Base-by-base conservation (phyloP, 2,888 invertebrate species). In the Bedellia somnulentella region DNA sequence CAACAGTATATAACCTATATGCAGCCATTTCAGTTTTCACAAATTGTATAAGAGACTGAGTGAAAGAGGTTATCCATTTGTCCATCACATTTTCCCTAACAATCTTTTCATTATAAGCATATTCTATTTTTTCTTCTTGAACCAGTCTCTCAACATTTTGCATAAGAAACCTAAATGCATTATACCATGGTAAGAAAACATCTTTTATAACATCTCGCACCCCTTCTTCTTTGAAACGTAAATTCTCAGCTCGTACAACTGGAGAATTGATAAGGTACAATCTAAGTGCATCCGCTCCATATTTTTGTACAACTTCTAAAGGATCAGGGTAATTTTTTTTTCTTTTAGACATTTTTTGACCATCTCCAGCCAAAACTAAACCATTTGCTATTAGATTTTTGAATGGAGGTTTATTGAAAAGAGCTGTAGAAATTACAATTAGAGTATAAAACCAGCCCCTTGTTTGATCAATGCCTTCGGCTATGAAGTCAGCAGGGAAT, bases 311-410 rank as follows among this genome's bases (percentile, higher is more conserved):
- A 10, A 97, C 81, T 45, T 90, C 87, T 68, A 94, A 77, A 1
- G 99, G 98, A 76, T 99, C 97, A 0, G 99, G 99, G 62, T 96
- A 99, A 58, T 99, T 99, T 62, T 97, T 94, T 71, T 97, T 97
- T 15, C 98, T 81, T 59, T 99, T 99, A 0, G 97, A 97, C 99
- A 99, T 99, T 67, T 99, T 99, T 57, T 96, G 94, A 0, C 99
- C 99, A 77, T 99, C 98, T 18, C 89, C 62, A n/a, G 97, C 98
- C 35, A 99, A 73, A 0, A 99, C 89, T 33, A 99, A 79, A 2
- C 99, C 99, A 60, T 95, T 98, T 11, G 89, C 94, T 41, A 99
- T 93, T 24, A 99, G 80, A 66, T 99, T 99, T 59, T 97, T 97
- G 62, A 95, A 99, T 0, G 99, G 98, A 1, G 99, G 88, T 55